These are phyloP conservation scores for Cebidichthys violaceus DNA, from an alignment of 2,113 vertebrate genomes.

Conservation along the genomic window DNA sequence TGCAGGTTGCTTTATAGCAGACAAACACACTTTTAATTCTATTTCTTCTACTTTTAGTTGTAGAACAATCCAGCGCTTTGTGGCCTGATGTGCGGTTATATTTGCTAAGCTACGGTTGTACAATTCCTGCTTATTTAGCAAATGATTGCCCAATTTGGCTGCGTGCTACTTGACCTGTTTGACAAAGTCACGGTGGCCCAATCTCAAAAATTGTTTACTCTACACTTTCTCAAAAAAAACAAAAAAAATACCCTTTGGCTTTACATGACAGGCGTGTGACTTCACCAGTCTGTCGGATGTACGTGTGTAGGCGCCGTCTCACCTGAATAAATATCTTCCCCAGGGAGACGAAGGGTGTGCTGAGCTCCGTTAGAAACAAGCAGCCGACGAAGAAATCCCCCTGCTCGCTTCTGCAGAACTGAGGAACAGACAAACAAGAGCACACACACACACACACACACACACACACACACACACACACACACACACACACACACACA, in stretches of 20 bases:
- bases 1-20: neutral
- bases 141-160: neutral
- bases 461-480: conserved; percentile 15
- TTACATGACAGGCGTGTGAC: neutral
- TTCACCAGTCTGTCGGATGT: conserved; percentile 8
- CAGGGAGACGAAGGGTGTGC: conserved; percentile 97
- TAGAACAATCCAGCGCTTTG: neutral
- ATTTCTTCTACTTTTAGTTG: neutral
- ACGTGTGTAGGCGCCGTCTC: conserved; percentile 38
- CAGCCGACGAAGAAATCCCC: conserved; percentile 98
- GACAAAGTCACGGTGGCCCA: neutral
- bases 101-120: neutral
- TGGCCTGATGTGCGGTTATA: neutral
- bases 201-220: neutral
- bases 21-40: neutral
- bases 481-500: conserved; percentile 34
- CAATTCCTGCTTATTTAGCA: neutral
- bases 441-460: neutral
- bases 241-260: too few species aligned
- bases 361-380: conserved; percentile 95
- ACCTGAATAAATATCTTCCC: conserved; percentile 98
- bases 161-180: neutral
- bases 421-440: conserved; percentile 56
- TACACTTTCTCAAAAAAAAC: neutral
- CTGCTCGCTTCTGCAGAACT: conserved; percentile 91